Evolutionary conservation across 2,113 vertebrate genomes (phyloP).

Genomic region (Catharus minimus): DNA sequence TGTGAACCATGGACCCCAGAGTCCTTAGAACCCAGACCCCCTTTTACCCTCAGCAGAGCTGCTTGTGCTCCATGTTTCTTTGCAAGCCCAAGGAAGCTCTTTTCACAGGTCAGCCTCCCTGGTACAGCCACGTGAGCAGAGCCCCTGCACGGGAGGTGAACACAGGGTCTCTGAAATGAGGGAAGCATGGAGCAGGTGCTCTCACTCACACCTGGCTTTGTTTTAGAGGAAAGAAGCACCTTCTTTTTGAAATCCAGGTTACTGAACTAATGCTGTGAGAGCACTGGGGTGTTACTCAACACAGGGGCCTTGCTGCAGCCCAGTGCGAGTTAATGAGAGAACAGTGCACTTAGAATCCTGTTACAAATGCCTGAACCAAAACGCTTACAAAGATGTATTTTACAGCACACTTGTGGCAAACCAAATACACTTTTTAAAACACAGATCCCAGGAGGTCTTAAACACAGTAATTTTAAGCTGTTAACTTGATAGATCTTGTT

Average conservation of each 20-base stretch:
- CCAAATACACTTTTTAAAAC: not conserved
- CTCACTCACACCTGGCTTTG: not conserved
- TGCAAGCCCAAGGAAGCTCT: not conserved
- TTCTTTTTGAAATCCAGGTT: not conserved
- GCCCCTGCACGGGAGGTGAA: not conserved
- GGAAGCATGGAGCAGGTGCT: not conserved
- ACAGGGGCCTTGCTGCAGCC: not conserved
- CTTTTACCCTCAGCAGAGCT: accelerated
- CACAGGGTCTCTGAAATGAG: accelerated
- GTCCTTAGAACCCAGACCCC: not conserved
- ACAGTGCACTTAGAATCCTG: not conserved
- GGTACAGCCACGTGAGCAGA: not conserved
- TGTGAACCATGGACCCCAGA: not conserved
- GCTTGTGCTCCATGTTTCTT: accelerated
- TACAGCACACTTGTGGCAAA: not conserved
- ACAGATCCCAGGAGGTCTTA: not conserved
- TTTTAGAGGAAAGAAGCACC: not conserved
- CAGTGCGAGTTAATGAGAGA: not conserved
- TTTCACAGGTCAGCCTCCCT: not conserved
- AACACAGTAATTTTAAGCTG: not conserved
- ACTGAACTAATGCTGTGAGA: not conserved
- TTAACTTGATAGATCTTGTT: not conserved
- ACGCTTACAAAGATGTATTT: not conserved
- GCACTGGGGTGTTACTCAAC: not conserved
- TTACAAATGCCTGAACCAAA: not conserved